These are phyloP conservation scores for Candoia aspera DNA, from an alignment of 2,113 vertebrate species.

Conservation along the genomic window DNA sequence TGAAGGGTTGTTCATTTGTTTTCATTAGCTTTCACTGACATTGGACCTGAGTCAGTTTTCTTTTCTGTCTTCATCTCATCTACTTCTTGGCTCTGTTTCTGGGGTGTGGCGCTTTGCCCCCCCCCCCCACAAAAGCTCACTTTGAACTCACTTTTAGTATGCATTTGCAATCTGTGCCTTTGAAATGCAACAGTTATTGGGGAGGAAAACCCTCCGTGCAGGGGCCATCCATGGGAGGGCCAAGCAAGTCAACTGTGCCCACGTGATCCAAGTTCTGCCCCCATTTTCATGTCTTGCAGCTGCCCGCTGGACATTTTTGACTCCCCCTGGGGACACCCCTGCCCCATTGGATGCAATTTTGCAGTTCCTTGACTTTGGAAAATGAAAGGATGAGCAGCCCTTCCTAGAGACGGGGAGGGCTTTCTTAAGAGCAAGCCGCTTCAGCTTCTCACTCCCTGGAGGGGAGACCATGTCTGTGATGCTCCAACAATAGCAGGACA, in stretches of 20 bases:
- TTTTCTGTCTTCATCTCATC: background rate
- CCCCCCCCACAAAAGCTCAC: background rate
- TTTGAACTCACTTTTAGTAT: background rate
- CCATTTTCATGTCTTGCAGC: background rate
- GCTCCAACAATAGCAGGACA: conserved; percentile 45
- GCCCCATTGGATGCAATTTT: background rate
- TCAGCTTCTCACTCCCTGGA: conserved; percentile 39
- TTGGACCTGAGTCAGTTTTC: background rate
- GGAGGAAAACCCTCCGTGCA: background rate
- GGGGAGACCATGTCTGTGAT: conserved; percentile 53
- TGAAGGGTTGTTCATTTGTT: background rate
- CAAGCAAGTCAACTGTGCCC: background rate
- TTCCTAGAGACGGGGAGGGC: background rate
- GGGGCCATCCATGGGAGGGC: background rate
- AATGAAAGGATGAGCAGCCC: background rate
- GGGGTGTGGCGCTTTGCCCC: background rate
- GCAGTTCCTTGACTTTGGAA: background rate
- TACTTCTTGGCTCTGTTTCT: background rate
- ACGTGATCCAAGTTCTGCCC: background rate
- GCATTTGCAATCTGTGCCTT: background rate
- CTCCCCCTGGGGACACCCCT: background rate
- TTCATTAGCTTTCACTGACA: background rate
- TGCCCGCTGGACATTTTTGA: background rate
- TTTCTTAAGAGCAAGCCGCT: background rate
- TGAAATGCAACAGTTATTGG: background rate